Evolutionary conservation across 2,888 invertebrate genomes (phyloP), one percentile per base, ranked within the genome.

Genomic region (Macrophya alboannulata): DNA sequence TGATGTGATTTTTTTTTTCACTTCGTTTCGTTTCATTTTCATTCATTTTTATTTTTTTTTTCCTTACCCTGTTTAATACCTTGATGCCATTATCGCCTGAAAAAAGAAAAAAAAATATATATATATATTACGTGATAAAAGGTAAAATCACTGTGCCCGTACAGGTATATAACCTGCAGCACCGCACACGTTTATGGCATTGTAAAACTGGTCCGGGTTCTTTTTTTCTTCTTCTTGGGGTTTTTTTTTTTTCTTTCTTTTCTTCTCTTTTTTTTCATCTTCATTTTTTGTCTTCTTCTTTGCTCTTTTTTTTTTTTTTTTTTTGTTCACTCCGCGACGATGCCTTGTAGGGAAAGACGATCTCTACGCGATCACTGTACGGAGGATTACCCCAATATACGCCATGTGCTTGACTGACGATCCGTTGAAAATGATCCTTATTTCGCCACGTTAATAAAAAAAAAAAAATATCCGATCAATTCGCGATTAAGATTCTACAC

Each of bases 121-220:
- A 62, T 62, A 10, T 9, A 25, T 25, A 62, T 62, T n/a, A 71
- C 37, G 15, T 4, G n/a, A 71, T 71, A 10, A 37, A 74, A 74
- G 25, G 74, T n/a, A 45, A 45, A 74, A 74, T 43, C 15, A 43
- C 21, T 2, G 45, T 45, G 43, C 8, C 9, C 45, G 68, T 9
- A 12, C 43, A 45, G 43, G 45, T 74, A 74, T 43, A n/a, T 21
- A 74, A 45, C 74, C 43, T 45, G 21, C 21, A 43, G n/a, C 25
- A 45, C 45, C n/a, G 21, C 17, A 45, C 21, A 74, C 68, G 68
- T 74, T 74, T 74, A 74, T 74, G 45, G 74, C 45, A 74, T 74
- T 43, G 74, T 74, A 45, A 74, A 45, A 74, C 74, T 74, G 74
- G 43, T 74, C 74, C 74, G 21, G 74, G 68, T 43, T n/a, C 21